Conservation (phyloP, 2,797 vertebrate species). For the Protosalanx chinensis region DNA sequence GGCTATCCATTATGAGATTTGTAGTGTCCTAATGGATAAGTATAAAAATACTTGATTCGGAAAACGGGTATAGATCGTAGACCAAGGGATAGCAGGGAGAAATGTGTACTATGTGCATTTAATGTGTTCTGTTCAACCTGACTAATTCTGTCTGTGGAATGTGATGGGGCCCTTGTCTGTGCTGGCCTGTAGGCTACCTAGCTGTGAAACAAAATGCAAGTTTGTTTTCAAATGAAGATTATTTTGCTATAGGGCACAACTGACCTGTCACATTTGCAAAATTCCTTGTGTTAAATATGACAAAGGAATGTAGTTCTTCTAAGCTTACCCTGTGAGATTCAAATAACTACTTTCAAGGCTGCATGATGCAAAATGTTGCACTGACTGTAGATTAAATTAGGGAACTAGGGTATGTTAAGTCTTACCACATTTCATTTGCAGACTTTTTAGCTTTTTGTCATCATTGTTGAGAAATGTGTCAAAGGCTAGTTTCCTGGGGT, state of each 20-base stretch:
- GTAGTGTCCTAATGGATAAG: slow-evolving; percentile 15
- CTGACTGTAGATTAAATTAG: too few relatives aligned
- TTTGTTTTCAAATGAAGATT: slow-evolving; percentile 16
- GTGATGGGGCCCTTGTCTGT: slow-evolving; percentile 15
- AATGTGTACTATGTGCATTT: slow-evolving; percentile 36
- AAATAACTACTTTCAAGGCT: too few relatives aligned
- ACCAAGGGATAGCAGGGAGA: neutral
- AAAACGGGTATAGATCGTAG: neutral
- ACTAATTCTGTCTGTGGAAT: slow-evolving; percentile 21
- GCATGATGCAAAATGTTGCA: too few relatives aligned
- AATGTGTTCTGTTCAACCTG: slow-evolving; percentile 22
- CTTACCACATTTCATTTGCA: neutral
- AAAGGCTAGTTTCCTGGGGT: too few relatives aligned
- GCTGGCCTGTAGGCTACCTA: slow-evolving; percentile 5
- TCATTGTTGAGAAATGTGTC: neutral
- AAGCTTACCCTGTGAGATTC: too few relatives aligned
- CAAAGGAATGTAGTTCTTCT: too few relatives aligned
- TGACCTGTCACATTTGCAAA: too few relatives aligned
- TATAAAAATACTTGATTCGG: neutral
- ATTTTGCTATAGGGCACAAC: neutral
- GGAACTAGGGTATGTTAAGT: too few relatives aligned
- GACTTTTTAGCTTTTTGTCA: neutral
- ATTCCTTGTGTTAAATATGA: too few relatives aligned
- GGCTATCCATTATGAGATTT: too few relatives aligned
- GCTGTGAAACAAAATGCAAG: slow-evolving; percentile 16